These are phyloP conservation scores for Paratrypauchen microcephalus DNA, from an alignment of 2,797 vertebrate genomes.

Conservation along the genomic window DNA sequence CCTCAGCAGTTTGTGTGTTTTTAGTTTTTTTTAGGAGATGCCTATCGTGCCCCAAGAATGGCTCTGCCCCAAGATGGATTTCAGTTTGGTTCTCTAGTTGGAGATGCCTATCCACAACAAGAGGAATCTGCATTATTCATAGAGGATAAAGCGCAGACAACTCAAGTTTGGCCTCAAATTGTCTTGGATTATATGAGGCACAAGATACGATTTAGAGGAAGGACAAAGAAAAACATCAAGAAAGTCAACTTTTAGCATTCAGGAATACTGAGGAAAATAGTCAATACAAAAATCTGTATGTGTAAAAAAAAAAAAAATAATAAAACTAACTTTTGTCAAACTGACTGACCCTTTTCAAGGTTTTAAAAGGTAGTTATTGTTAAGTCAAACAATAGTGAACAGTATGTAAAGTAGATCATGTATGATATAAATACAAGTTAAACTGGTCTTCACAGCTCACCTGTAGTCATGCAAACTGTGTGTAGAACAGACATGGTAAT, in stretches of 20 bases:
- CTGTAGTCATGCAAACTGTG: not conserved
- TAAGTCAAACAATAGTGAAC: not conserved
- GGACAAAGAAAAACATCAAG: conserved; percentile 60
- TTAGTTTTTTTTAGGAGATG: conserved; percentile 34
- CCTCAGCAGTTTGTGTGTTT: not conserved
- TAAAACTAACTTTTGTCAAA: not conserved
- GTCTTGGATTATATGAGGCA: conserved; percentile 61
- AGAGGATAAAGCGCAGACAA: conserved; percentile 26
- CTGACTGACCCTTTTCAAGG: not conserved
- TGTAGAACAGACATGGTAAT: not conserved
- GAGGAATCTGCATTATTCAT: conserved; percentile 33
- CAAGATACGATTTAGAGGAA: conserved; percentile 61
- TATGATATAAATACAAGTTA: not conserved
- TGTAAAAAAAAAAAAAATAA: conserved; percentile 29
- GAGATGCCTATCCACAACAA: conserved; percentile 17
- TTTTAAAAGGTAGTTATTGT: not conserved
- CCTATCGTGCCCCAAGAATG: conserved; percentile 12
- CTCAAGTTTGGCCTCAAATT: conserved; percentile 44
- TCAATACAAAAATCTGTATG: conserved; percentile 16
- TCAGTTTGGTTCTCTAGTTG: conserved; percentile 25
- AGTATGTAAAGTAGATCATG: not conserved
- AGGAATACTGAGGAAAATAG: conserved; percentile 5
- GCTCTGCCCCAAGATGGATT: conserved; percentile 27
- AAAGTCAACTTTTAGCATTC: conserved; percentile 12
- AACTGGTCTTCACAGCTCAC: not conserved